Conservation (phyloP, 2,113 vertebrate genomes). For the Ondatra zibethicus region DNA sequence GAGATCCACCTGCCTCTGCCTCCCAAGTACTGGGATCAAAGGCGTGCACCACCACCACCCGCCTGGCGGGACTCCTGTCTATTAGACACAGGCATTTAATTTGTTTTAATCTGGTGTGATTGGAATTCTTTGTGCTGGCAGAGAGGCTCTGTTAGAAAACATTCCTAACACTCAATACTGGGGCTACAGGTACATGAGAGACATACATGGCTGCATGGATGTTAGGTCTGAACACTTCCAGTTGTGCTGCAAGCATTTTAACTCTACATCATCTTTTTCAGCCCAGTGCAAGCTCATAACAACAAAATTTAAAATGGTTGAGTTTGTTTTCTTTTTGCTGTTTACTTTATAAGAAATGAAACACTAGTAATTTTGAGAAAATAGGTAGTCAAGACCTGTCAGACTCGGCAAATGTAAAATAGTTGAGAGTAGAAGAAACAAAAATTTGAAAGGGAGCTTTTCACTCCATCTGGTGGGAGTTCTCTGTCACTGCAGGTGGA, state of each 20-base stretch:
- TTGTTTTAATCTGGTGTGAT: no score
- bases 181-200: not conserved
- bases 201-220: not conserved
- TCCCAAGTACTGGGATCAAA: no score
- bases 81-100: no score
- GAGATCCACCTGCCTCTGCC: no score
- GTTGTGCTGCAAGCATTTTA: not conserved
- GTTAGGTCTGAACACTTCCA: not conserved
- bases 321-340: not conserved
- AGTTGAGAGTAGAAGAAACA: not conserved
- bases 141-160: no score
- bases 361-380: constrained; percentile 21
- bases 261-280: not conserved
- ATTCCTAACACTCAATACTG: not conserved
- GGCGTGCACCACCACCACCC: no score
- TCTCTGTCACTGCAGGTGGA: constrained; percentile 52
- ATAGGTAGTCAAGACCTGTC: not conserved
- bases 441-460: not conserved
- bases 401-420: not conserved
- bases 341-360: constrained; percentile 30
- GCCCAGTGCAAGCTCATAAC: not conserved
- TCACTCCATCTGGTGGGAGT: constrained; percentile 68
- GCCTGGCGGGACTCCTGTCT: no score
- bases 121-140: no score
- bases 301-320: not conserved